Evolutionary conservation across 2,113 vertebrate species (phyloP), one percentile per base, ranked within the genome.

Genomic region (Microtus richardsoni): DNA sequence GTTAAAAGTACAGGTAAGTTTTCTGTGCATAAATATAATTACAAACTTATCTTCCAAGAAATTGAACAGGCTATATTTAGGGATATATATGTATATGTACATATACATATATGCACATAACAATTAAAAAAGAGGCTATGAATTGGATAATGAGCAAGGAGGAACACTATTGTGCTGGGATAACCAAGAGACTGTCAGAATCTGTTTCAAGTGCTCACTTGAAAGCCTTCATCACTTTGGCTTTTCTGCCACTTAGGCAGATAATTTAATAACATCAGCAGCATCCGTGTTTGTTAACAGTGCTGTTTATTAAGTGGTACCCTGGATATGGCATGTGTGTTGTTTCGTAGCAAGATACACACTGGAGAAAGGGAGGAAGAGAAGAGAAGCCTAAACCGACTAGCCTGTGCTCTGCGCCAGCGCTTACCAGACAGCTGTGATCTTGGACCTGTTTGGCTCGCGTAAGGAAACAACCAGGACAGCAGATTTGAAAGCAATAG

Each of bases 181-280:
- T 71, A 93, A 44, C 16, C 73, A 79, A 70, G 89, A 21, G 66
- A 39, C 87, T 4, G 22, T 54, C 52, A 73, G 78, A 91, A 82
- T 62, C 26, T 75, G 62, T 66, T 88, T 92, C 49, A 85, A 84
- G 88, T 60, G n/a, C 79, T 83, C 28, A 79, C 54, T 90, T 60
- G 75, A 88, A 71, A 95, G 10, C 80, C 62, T 71, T 41, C 71
- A 47, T 86, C 84, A 62, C 22, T 68, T 0, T 92, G 26, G 78
- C 62, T 96, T 94, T 79, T 86, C 49, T 95, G 64, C 19, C 66
- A 84, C 49, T 94, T 77, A 62, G 75, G 84, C 19, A 89, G 26
- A 78, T 94, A 30, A 44, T n/a, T 88, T 88, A 88, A 92, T 54
- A 80, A 11, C 52, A 62, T 89, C 54, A 70, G 47, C 7, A 89